Evolutionary conservation across 37 sponge, comb jelly and placozoan genomes (phyloP).

Genomic region (Geodia barretti): DNA sequence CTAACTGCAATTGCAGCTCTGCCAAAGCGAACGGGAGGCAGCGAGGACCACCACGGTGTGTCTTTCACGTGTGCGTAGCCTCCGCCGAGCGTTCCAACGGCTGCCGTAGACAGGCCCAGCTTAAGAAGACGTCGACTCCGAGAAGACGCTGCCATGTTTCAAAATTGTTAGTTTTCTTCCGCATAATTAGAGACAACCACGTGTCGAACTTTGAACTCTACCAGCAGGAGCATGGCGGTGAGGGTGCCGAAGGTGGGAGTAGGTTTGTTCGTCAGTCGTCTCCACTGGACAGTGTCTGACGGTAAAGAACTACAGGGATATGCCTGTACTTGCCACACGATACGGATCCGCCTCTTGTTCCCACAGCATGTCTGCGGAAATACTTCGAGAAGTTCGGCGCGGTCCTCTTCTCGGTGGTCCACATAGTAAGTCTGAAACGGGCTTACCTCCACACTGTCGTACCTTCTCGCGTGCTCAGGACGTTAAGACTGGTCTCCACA

Average conservation of each 20-base stretch:
- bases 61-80: slow-evolving; percentile 4
- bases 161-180: neutral
- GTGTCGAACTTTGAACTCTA: neutral
- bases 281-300: slow-evolving; percentile 28
- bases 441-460: neutral
- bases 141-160: neutral
- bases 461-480: slow-evolving; percentile 11
- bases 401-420: slow-evolving; percentile 14
- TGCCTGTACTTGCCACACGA: too few relatives aligned
- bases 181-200: neutral
- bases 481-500: slow-evolving; percentile 48
- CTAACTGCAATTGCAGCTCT: slow-evolving; percentile 79
- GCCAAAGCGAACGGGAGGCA: slow-evolving; percentile 72
- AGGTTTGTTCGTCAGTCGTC: slow-evolving; percentile 10
- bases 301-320: too few relatives aligned
- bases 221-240: neutral
- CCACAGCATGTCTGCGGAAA: slow-evolving; percentile 20
- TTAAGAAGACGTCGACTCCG: slow-evolving; percentile 12
- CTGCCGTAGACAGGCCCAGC: neutral
- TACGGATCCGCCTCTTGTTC: too few relatives aligned
- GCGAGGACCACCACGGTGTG: slow-evolving; percentile 53
- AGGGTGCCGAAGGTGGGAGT: neutral
- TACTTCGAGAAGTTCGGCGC: slow-evolving; percentile 36
- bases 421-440: slow-evolving; percentile 17
- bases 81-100: neutral